Evolutionary conservation across 2,888 invertebrate genomes (phyloP), one percentile per base, ranked within the genome.

Genomic region (Penaeus monodon): DNA sequence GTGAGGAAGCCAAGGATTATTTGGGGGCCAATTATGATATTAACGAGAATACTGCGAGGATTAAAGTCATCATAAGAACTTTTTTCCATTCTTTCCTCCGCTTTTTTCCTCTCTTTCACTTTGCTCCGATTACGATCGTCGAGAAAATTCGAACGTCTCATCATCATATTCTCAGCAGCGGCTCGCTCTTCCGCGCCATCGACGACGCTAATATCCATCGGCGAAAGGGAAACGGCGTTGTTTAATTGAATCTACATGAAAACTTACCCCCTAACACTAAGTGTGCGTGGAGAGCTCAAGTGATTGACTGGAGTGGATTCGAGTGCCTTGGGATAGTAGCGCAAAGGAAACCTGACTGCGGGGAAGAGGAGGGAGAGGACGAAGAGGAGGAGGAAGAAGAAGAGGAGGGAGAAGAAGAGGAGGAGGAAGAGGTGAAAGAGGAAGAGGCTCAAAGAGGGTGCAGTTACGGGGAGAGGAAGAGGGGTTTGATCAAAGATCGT

Each of bases 181-280:
- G 57, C 57, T 57, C 57, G 57, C 57, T 57, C 17, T 57, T 57
- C 57, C 17, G 57, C 57, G 57, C 57, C 57, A 57, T 17, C 57
- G 57, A 57, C 57, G 57, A 57, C 57, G 57, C 57, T 57, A 57
- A 57, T 57, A 57, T 17, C 57, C 57, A 57, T 57, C 22, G 49
- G 14, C 24, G 65, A 49, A 66, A 66, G 74, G 76, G 63, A 84
- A 64, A 44, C 38, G 29, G 57, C 73, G 65, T 65, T 85, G 85
- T 76, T 81, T 85, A 85, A 85, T 85, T 85, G 81, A 85, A 85
- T 85, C 76, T 81, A 81, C 85, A 85, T 76, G 81, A 76, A 85
- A 81, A 81, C 81, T 85, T 74, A 63, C 66, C 38, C 80, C 38
- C 57, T 38, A n/a, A 63, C 65, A 38, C 29, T 20, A 38, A 85